Evolutionary conservation across 2,797 vertebrate species (phyloP).

Genomic region (Urophycis tenuis): DNA sequence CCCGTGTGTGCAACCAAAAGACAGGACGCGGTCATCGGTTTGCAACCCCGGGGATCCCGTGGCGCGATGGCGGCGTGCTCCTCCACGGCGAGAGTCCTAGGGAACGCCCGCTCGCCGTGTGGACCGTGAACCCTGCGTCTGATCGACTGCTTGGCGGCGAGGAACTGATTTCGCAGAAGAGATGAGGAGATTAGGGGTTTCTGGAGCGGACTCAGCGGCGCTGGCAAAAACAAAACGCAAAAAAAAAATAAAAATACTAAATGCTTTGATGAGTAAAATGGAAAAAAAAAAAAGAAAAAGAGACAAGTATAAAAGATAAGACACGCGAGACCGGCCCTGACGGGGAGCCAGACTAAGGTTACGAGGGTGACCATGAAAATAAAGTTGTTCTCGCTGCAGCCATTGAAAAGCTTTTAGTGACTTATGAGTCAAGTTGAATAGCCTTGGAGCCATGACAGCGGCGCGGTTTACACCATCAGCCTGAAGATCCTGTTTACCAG

Average conservation of each 20-base stretch:
- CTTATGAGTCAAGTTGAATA: conserved; percentile 22
- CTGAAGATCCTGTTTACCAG: conserved; percentile 41
- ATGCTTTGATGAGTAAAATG: conserved; percentile 35
- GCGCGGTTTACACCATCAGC: conserved; percentile 24
- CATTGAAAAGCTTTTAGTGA: conserved; percentile 22
- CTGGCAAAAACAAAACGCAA: conserved; percentile 16
- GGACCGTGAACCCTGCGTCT: conserved; percentile 48
- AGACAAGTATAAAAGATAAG: conserved; percentile 18
- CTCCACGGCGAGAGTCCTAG: conserved; percentile 26
- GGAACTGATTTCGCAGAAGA: conserved; percentile 52
- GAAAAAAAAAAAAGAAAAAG: conserved; percentile 31
- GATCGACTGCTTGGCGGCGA: conserved; percentile 52
- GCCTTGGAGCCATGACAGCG: conserved; percentile 27
- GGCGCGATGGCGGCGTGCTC: conserved; percentile 26
- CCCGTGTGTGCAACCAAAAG: conserved; percentile 53
- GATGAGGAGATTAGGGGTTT: conserved; percentile 53
- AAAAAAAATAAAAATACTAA: background rate
- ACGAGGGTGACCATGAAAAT: conserved; percentile 13
- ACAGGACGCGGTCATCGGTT: conserved; percentile 44
- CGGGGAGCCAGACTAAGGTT: conserved; percentile 25
- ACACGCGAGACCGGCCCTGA: conserved; percentile 21
- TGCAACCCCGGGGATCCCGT: conserved; percentile 27
- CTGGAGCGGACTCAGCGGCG: conserved; percentile 37
- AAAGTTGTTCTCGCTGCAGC: conserved; percentile 4
- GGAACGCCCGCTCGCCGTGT: conserved; percentile 33